Percentiles rank a stretch among this genome's conserved stretches.
Conservation (phyloP, 2,888 invertebrate genomes). For the Trichopoda pennipes region DNA sequence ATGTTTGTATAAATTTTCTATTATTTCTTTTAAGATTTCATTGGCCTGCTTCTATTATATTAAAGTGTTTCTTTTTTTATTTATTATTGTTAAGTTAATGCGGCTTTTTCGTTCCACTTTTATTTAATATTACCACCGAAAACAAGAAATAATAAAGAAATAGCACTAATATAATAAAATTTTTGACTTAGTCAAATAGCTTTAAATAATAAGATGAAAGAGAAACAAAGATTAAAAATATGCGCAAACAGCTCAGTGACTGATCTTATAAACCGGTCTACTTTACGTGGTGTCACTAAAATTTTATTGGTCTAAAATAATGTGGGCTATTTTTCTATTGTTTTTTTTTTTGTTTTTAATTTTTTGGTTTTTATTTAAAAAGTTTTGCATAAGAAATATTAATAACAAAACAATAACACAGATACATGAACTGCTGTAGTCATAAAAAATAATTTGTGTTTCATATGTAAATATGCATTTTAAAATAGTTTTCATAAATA, state of each 20-base stretch:
- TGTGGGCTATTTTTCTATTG: slow-evolving; percentile 15
- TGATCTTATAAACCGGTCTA: slow-evolving; percentile 56
- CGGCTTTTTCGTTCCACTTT: slow-evolving; percentile 66
- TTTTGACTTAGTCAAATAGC: slow-evolving; percentile 34
- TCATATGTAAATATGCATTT: no score
- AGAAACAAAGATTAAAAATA: slow-evolving; percentile 12
- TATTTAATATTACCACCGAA: slow-evolving; percentile 26
- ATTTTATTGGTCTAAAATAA: slow-evolving; percentile 2
- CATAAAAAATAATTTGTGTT: no score
- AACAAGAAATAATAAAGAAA: slow-evolving; percentile 30
- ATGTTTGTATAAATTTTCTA: not conserved
- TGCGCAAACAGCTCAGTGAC: slow-evolving; percentile 1
- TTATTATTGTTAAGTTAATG: slow-evolving; percentile 57
- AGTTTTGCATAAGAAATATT: not conserved
- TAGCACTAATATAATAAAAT: slow-evolving; percentile 19
- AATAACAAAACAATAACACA: not conserved
- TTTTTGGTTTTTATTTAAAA: no score
- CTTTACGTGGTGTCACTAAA: slow-evolving; percentile 47
- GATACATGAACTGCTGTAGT: not conserved
- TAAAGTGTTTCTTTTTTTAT: slow-evolving; percentile 28
- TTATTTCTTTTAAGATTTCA: slow-evolving; percentile 53
- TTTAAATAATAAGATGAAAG: slow-evolving; percentile 3
- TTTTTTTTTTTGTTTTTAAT: slow-evolving; percentile 8
- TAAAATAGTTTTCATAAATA: no score
- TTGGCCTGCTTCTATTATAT: slow-evolving; percentile 58